Evolutionary conservation across 2,888 invertebrate species (phyloP).

Genomic region (Xestia sexstrigata): DNA sequence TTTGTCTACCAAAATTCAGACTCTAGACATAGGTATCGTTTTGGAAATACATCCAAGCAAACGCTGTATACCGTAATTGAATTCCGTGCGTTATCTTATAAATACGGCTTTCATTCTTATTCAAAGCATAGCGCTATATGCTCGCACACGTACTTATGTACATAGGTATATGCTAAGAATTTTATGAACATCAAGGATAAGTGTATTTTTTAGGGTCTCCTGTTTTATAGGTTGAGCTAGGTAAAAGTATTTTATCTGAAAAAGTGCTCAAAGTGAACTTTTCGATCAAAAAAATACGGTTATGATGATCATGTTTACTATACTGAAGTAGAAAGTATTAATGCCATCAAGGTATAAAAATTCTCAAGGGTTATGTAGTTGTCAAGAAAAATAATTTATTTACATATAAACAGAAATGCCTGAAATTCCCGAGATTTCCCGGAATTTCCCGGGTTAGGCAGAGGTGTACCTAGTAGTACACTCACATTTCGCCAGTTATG

Average conservation of each 20-base stretch:
- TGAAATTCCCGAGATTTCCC: neutral
- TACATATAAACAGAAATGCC: neutral
- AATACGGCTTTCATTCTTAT: constrained; percentile 60
- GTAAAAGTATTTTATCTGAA: constrained; percentile 23
- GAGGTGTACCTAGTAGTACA: too few species aligned
- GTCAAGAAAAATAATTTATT: neutral
- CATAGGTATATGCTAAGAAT: constrained; percentile 35
- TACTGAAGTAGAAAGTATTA: neutral
- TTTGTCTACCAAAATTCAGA: neutral
- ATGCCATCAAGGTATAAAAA: neutral
- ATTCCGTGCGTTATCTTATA: constrained; percentile 65
- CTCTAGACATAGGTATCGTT: constrained; percentile 3
- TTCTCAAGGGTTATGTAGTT: neutral
- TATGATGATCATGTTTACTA: neutral
- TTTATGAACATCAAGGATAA: constrained; percentile 53
- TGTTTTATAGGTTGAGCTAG: constrained; percentile 31
- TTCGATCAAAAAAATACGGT: constrained; percentile 2
- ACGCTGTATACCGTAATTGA: constrained; percentile 55
- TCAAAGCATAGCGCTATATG: constrained; percentile 40
- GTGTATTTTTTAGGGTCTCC: constrained; percentile 40
- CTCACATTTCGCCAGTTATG: neutral
- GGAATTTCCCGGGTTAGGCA: too few species aligned
- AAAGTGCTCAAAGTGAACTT: neutral
- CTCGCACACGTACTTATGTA: constrained; percentile 23
- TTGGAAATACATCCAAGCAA: constrained; percentile 26